Evolutionary conservation across 2,113 vertebrate species (phyloP).

Genomic region (Triplophysa siluroides): DNA sequence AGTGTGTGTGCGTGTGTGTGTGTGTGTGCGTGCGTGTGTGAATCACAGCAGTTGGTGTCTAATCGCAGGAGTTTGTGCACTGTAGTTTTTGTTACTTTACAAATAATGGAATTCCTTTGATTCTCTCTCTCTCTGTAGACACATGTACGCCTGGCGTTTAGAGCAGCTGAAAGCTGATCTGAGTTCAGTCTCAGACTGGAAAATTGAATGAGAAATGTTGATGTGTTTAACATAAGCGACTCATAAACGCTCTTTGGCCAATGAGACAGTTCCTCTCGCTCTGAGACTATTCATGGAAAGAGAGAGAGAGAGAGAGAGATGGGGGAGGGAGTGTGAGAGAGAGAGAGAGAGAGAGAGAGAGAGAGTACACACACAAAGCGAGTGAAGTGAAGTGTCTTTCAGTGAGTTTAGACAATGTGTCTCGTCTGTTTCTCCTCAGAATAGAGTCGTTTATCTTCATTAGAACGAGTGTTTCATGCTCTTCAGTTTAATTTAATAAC

Average conservation of each 20-base stretch:
- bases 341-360: background rate
- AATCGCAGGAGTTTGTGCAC: too few species aligned
- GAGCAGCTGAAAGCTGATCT: background rate
- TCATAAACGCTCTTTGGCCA: background rate
- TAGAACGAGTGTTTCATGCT: constrained; percentile 34
- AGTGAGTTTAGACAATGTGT: constrained; percentile 22
- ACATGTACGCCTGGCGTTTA: too few species aligned
- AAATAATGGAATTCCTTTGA: too few species aligned
- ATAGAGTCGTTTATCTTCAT: constrained; percentile 42
- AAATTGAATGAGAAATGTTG: constrained; percentile 23
- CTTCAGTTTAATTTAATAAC: constrained; percentile 37
- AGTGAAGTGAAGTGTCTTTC: too few species aligned
- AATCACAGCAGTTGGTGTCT: too few species aligned
- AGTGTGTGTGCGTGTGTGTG: too few species aligned
- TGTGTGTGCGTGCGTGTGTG: too few species aligned
- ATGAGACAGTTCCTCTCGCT: background rate
- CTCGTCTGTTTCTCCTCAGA: constrained; percentile 24
- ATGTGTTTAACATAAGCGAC: constrained; percentile 25
- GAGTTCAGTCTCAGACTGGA: background rate
- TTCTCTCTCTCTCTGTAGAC: background rate
- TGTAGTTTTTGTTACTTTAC: too few species aligned
- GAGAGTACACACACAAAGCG: background rate
- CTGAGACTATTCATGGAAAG: constrained; percentile 14
- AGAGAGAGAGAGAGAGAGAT: constrained; percentile 31
- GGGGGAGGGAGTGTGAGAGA: background rate